These are phyloP conservation scores for Perdita meconis DNA, from an alignment of 2,888 invertebrate genomes.

Conservation along the genomic window DNA sequence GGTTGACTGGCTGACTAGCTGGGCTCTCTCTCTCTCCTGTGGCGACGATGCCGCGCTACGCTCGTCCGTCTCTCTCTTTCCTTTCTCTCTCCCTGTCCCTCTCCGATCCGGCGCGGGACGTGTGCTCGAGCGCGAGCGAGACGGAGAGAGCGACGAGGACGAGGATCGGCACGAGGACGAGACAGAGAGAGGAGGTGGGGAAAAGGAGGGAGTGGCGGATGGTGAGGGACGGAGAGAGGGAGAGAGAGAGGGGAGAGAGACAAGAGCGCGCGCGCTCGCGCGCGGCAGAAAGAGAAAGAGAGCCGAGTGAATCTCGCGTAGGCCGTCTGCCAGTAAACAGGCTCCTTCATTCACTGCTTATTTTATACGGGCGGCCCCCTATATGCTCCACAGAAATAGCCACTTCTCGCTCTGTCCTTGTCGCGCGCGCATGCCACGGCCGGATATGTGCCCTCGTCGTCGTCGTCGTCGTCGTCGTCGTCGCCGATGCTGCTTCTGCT, in stretches of 20 bases:
- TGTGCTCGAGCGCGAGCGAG: constrained; percentile 42
- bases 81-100: constrained; percentile 58
- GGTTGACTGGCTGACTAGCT: constrained; percentile 11
- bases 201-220: no score
- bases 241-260: constrained; percentile 47
- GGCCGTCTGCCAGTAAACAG: constrained; percentile 83
- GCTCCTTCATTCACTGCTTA: constrained; percentile 84
- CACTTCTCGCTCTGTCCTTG: constrained; percentile 73
- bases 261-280: constrained; percentile 52
- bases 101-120: constrained; percentile 39
- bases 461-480: constrained; percentile 2
- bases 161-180: constrained; percentile 48
- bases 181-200: no score
- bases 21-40: constrained; percentile 51
- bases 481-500: constrained; percentile 1
- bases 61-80: constrained; percentile 50
- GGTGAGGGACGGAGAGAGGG: constrained; percentile 62
- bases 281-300: constrained; percentile 72
- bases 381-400: constrained; percentile 83
- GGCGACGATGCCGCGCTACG: constrained; percentile 56
- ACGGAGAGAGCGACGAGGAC: constrained; percentile 18
- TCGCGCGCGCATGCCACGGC: constrained; percentile 62
- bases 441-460: constrained; percentile 55
- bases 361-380: constrained; percentile 81
- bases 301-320: constrained; percentile 79